Percentiles rank a stretch among this genome's conserved stretches.
phyloP scores from a whole-genome alignment of 92 coral and sea anemone species.

The Scolanthus callimorphus region DNA sequence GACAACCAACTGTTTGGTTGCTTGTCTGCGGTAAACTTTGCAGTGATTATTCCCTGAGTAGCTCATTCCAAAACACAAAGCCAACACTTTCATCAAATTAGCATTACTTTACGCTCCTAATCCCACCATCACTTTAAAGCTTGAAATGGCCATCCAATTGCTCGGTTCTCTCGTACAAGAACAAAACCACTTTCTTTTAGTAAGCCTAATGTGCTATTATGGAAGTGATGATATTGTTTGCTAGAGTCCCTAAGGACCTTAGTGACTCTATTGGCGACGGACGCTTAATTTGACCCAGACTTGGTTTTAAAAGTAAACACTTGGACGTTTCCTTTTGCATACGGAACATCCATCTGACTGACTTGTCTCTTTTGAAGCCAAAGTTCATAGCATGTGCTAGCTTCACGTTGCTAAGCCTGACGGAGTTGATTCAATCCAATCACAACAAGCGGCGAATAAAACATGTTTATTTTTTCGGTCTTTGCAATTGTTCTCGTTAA shows the following conservation, averaged over 20 bases:
- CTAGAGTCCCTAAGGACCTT: not conserved
- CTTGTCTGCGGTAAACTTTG: conserved; percentile 9
- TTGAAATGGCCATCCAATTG: not conserved
- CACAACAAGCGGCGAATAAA: not conserved
- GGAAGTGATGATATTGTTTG: not conserved
- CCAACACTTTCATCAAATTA: conserved; percentile 13
- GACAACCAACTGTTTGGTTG: conserved; percentile 31
- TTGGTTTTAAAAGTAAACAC: not conserved
- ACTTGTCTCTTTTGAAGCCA: not conserved
- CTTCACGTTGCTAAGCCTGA: not conserved
- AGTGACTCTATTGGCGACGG: not conserved
- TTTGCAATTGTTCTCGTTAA: not conserved
- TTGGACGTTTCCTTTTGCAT: not conserved
- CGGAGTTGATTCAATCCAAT: not conserved
- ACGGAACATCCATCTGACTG: not conserved
- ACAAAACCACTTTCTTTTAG: not conserved
- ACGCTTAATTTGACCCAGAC: not conserved
- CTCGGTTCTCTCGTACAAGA: not conserved
- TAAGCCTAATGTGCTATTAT: not conserved
- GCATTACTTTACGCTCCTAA: conserved; percentile 17
- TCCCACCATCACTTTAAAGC: conserved; percentile 5
- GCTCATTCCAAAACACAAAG: conserved; percentile 3
- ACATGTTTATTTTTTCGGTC: not conserved
- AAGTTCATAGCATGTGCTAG: not conserved
- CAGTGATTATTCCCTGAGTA: conserved; percentile 5